A percentile compares a stretch with the other conserved stretches of the same genome.
These are phyloP conservation scores for Synergus umbraculus DNA, from an alignment of 2,888 invertebrate species.

Conservation along the genomic window DNA sequence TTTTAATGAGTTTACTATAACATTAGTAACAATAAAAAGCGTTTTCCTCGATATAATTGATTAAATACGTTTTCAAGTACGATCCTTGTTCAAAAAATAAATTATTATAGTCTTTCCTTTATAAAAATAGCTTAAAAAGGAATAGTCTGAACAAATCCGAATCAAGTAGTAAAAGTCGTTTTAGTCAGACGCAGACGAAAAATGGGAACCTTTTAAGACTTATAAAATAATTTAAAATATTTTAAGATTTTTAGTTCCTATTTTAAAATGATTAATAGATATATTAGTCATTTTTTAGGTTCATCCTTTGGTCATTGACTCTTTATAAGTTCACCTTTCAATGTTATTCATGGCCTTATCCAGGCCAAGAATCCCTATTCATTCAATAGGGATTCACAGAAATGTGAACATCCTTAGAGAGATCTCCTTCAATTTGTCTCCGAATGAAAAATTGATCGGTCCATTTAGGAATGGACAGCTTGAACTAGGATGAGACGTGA, in stretches of 20 bases:
- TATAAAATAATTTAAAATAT: no score
- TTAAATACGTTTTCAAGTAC: background rate
- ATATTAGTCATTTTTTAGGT: no score
- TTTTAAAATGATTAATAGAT: background rate
- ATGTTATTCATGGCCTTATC: no score
- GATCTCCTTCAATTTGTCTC: constrained; percentile 53
- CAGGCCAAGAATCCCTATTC: background rate
- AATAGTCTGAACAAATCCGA: no score
- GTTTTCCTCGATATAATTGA: background rate
- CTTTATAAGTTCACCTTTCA: no score
- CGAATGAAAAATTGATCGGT: constrained; percentile 57
- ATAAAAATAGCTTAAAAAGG: background rate
- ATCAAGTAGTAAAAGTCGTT: no score
- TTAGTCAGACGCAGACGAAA: no score
- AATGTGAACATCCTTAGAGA: constrained; percentile 31
- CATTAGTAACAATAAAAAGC: background rate
- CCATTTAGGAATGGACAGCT: constrained; percentile 13
- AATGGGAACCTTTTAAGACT: no score
- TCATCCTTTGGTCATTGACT: no score
- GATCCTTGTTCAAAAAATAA: background rate
- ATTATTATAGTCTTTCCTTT: no score
- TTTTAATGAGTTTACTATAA: background rate
- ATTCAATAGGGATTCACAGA: background rate
- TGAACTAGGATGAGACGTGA: background rate
- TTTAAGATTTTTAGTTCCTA: no score